A percentile compares a stretch with the other conserved stretches of the same genome.
phyloP scores from a whole-genome alignment of 2,888 invertebrate genomes.

The Gastrophysa polygoni region DNA sequence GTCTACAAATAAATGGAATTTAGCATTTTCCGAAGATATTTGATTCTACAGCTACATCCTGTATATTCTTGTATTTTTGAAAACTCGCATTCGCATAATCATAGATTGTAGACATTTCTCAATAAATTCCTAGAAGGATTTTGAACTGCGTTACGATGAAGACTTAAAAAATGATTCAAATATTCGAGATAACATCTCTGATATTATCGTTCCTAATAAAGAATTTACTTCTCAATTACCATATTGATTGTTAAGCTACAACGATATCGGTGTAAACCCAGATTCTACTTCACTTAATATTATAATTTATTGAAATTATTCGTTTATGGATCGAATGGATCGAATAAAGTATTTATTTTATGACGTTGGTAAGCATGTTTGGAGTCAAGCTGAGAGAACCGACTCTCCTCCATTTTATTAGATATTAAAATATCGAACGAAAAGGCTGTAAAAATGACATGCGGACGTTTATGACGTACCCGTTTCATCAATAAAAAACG shows the following conservation, averaged over 20 bases:
- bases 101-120: too few species aligned
- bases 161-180: background rate
- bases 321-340: constrained; percentile 34
- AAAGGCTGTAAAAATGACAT: constrained; percentile 50
- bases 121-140: too few species aligned
- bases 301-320: constrained; percentile 29
- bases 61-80: too few species aligned
- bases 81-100: too few species aligned
- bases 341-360: constrained; percentile 43
- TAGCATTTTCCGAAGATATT: too few species aligned
- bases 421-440: constrained; percentile 55
- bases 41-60: too few species aligned
- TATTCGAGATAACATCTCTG: background rate
- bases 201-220: background rate
- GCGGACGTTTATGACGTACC: constrained; percentile 49
- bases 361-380: constrained; percentile 47
- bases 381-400: constrained; percentile 53
- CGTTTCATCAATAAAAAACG: constrained; percentile 32
- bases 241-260: background rate
- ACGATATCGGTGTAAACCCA: background rate
- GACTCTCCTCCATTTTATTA: constrained; percentile 51
- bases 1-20: too few species aligned
- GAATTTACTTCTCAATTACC: background rate
- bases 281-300: constrained; percentile 19
- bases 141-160: too few species aligned